Percentiles rank a stretch among this genome's conserved stretches.
These are phyloP conservation scores for Siderastrea radians DNA, from an alignment of 92 coral and sea anemone species.

Conservation along the genomic window DNA sequence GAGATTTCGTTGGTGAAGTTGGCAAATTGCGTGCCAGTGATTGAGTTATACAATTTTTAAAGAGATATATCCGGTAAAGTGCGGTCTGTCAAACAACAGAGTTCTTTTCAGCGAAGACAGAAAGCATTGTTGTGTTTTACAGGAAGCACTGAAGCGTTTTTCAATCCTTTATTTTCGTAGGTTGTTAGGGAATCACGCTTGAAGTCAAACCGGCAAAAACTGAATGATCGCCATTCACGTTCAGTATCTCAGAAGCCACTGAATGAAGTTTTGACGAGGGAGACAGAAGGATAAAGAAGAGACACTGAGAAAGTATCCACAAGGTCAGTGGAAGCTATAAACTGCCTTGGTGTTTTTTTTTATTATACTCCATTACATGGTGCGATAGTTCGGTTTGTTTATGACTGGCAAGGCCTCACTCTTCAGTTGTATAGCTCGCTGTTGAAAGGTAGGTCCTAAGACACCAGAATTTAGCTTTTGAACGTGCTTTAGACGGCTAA, in stretches of 20 bases:
- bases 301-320: neutral
- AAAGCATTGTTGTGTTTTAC: neutral
- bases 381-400: no score
- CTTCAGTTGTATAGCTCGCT: no score
- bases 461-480: no score
- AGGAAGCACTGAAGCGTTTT: neutral
- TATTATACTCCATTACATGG: no score
- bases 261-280: neutral
- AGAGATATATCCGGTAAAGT: neutral
- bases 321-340: conserved; percentile 8
- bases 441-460: no score
- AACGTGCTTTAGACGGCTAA: no score
- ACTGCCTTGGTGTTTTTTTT: neutral
- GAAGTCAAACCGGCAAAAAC: neutral
- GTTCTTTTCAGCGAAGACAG: neutral
- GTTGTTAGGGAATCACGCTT: neutral
- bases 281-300: neutral
- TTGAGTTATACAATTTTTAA: neutral
- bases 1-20: neutral
- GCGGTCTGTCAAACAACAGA: neutral
- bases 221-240: neutral
- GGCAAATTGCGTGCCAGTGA: no score
- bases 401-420: no score
- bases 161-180: neutral
- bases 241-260: neutral